These are phyloP conservation scores for Aegotheles bennettii DNA, from an alignment of 2,113 vertebrate genomes.

Conservation along the genomic window DNA sequence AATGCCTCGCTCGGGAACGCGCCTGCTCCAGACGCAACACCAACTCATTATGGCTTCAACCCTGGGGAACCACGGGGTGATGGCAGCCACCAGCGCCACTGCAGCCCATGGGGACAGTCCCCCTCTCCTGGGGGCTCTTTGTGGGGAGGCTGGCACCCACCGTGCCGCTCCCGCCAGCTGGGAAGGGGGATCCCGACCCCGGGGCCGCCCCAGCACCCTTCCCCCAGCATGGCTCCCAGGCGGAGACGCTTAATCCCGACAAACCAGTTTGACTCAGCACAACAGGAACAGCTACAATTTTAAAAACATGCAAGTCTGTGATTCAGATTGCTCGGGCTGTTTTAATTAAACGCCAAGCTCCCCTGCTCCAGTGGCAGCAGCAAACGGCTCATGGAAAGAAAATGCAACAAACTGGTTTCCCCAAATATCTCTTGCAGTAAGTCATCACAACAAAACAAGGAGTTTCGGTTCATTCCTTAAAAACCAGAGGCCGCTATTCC, in stretches of 20 bases:
- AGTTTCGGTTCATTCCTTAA: conserved; percentile 43
- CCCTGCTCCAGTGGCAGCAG: conserved; percentile 41
- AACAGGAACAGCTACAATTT: conserved; percentile 79
- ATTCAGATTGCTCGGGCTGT: conserved; percentile 76
- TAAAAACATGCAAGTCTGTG: conserved; percentile 76
- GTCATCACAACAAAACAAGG: conserved; percentile 61
- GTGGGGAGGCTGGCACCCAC: not conserved
- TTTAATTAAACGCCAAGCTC: conserved; percentile 74
- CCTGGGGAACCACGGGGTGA: not conserved
- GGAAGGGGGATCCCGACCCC: not conserved
- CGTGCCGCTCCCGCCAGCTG: not conserved
- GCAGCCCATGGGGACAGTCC: not conserved
- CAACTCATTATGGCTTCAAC: not conserved
- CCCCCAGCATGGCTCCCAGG: conserved; percentile 40
- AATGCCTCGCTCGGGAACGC: fast-evolving
- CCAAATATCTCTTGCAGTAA: conserved; percentile 49
- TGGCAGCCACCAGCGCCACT: not conserved
- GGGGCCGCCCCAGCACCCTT: conserved; percentile 1
- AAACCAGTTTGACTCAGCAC: conserved; percentile 83
- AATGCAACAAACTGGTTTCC: conserved; percentile 65
- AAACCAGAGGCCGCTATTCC: conserved; percentile 51
- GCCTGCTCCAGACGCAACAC: not conserved
- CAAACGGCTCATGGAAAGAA: conserved; percentile 48
- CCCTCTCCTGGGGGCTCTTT: not conserved
- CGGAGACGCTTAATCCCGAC: conserved; percentile 73